These are phyloP conservation scores for Samia ricini DNA, from an alignment of 1,140 invertebrate genomes.

Conservation along the genomic window DNA sequence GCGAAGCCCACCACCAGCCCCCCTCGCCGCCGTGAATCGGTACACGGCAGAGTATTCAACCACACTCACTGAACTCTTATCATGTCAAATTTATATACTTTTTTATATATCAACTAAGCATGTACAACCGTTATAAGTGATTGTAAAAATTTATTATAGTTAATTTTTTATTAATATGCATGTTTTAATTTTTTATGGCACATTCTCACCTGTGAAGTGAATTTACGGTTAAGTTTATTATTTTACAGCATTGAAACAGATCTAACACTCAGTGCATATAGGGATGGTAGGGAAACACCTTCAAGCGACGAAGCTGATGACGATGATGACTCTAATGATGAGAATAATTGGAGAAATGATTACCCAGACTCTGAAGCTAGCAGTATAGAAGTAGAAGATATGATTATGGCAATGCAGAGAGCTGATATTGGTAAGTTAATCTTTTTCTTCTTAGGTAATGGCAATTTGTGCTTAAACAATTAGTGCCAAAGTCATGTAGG, in stretches of 20 bases:
- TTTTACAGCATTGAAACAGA: constrained; percentile 72
- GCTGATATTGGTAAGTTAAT: constrained; percentile 51
- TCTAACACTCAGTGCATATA: constrained; percentile 64
- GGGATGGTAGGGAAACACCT: constrained; percentile 42
- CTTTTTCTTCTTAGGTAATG: not conserved
- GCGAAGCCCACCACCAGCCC: too few relatives aligned
- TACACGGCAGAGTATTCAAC: too few relatives aligned
- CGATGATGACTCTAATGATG: constrained; percentile 79
- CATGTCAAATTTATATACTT: not conserved
- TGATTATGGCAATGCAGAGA: constrained; percentile 67
- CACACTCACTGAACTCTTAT: too few relatives aligned
- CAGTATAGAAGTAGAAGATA: constrained; percentile 77
- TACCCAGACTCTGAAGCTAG: constrained; percentile 78
- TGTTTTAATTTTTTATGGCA: not conserved
- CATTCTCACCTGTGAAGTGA: too few relatives aligned
- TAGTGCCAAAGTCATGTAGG: too few relatives aligned
- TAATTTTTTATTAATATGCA: not conserved
- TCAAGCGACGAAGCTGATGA: constrained; percentile 50
- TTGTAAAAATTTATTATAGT: not conserved
- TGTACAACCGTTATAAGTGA: not conserved
- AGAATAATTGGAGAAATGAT: constrained; percentile 79
- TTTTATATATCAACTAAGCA: not conserved
- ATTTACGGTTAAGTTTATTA: too few relatives aligned
- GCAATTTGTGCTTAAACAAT: constrained; percentile 7
- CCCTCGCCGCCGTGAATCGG: too few relatives aligned